A percentile compares a stretch with the other conserved stretches of the same genome.
phyloP scores from a whole-genome alignment of 64 coral and sea anemone genomes.

The Actinia tenebrosa region DNA sequence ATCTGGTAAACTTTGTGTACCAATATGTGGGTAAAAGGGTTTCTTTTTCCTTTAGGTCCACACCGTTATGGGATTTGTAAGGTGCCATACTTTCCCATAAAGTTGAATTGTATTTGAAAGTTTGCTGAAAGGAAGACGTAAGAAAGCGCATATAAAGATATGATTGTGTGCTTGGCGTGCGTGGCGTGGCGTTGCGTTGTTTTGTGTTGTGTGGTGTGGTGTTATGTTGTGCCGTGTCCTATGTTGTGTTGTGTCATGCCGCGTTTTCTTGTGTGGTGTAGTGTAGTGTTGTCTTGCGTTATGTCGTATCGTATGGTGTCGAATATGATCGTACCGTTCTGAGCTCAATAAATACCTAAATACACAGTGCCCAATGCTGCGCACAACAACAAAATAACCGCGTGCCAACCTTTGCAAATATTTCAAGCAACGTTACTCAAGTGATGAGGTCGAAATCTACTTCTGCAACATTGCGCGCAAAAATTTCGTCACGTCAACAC shows the following conservation, averaged over 20 bases:
- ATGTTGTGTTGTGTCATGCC: no score
- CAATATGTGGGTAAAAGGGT: slow-evolving; percentile 52
- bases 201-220: background rate
- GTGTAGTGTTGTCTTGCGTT: slow-evolving; percentile 12
- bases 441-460: no score
- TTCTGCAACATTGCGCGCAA: background rate
- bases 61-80: background rate
- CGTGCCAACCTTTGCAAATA: background rate
- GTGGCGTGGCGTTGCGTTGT: no score
- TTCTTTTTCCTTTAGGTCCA: slow-evolving; percentile 10
- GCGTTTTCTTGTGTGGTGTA: background rate
- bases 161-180: no score
- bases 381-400: background rate
- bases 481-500: background rate
- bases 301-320: background rate
- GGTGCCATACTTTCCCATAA: slow-evolving; percentile 24
- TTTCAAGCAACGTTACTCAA: no score
- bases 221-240: no score
- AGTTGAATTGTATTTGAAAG: slow-evolving; percentile 39
- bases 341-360: no score
- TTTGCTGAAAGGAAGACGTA: slow-evolving; percentile 17
- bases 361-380: no score
- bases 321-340: background rate
- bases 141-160: no score
- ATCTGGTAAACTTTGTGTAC: slow-evolving; percentile 24